Conservation (phyloP, 2,797 vertebrate genomes). For the Dipus sagitta region DNA sequence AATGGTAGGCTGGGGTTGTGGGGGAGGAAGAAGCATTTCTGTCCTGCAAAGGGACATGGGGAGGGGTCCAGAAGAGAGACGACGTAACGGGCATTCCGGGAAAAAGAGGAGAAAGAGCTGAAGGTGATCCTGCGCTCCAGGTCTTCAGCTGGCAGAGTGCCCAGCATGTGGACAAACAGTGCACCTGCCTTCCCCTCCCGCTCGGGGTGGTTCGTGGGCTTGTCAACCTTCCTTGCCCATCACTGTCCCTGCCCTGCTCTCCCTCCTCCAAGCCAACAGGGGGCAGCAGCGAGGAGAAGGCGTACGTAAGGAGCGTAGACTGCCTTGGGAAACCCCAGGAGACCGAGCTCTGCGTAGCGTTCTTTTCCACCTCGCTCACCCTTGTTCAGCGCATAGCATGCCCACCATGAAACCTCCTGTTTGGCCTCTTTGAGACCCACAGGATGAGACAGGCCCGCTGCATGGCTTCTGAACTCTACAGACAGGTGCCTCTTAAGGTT, state of each 20-base stretch:
- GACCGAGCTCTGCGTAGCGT: too few species aligned
- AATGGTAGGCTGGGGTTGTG: neutral
- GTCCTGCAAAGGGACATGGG: neutral
- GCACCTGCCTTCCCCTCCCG: neutral
- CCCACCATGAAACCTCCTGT: accelerated
- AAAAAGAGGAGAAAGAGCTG: neutral
- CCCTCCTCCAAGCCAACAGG: slow-evolving; percentile 25
- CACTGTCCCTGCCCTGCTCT: neutral
- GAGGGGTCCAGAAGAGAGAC: neutral
- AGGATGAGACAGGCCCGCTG: neutral
- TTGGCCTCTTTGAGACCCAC: neutral
- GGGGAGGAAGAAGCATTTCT: neutral
- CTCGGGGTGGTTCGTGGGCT: neutral
- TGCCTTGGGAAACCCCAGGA: neutral
- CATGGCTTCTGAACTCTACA: neutral
- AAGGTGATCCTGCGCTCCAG: neutral
- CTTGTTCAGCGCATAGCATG: neutral
- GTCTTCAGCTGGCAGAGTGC: neutral
- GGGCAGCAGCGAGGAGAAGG: slow-evolving; percentile 69
- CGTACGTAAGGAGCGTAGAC: too few species aligned
- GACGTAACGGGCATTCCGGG: neutral
- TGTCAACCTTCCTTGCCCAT: neutral
- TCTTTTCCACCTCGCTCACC: neutral
- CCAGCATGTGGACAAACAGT: neutral
- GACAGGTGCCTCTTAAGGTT: neutral